Evolutionary conservation across 2,797 vertebrate species (phyloP), one percentile per base, ranked within the genome.

Genomic region (Pseudotriccus pelzelni): DNA sequence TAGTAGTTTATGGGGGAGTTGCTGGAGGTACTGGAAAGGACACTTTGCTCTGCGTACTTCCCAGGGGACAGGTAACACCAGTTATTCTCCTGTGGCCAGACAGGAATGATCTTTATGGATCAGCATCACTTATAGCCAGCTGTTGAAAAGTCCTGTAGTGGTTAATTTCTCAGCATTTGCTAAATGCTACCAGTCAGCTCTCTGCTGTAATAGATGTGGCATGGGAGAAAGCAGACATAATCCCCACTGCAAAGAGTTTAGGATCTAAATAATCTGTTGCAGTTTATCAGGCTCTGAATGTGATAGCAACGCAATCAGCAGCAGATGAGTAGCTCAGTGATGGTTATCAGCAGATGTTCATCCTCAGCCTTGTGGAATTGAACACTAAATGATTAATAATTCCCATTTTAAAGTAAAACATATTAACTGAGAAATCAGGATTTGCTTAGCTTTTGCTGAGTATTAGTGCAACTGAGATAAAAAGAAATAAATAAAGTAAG

Each of bases 301-400:
- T 52, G 90, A 89, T 92, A 93, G 37, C 56, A 83, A 47, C 60
- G 72, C 49, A 90, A 80, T 89, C 81, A 89, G 22, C 70, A 92
- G 56, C 77, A 94, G 64, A 64, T 84, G 86, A 96, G 86, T 94
- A 94, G 81, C 84, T 93, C 75, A 84, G 56, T 0, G 58, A 95
- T 95, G 56, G 46, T 92, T 95, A 95, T 94, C 95, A 87, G 49
- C 89, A 90, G 92, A 93, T 91, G 90, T 89, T 94, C 72, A 64
- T 92, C 72, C 53, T 90, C 37, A 80, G 67, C 37, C 81, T 84
- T 74, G 60, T 89, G 78, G 78, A 75, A 83, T 4, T 85, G 52
- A 87, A 77, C 34, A 83, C 37, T 89, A 93, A 92, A 92, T 82
- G 63, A 96, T 87, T 96, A 95, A 93, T 93, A 93, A 95, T 96